phyloP scores from a whole-genome alignment of 2,797 vertebrate species.

The Acanthornis magna region DNA sequence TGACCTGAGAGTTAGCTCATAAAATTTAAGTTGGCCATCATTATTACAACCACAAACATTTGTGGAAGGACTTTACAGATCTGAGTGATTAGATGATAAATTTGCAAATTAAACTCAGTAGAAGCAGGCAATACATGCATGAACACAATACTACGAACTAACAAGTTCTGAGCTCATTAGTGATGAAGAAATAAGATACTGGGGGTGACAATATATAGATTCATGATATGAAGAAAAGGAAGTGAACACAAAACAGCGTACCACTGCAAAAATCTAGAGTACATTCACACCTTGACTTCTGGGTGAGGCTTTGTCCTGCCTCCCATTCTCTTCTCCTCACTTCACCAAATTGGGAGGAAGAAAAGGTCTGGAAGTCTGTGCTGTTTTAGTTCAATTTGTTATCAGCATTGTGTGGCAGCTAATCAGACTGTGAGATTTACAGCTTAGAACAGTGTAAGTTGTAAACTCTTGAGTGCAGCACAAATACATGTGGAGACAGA shows the following conservation, averaged over 20 bases:
- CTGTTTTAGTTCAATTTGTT: neutral
- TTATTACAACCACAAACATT: neutral
- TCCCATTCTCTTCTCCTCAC: neutral
- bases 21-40: neutral
- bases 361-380: neutral
- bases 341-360: neutral
- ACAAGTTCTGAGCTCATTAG: neutral
- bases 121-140: neutral
- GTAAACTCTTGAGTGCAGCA: neutral
- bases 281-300: neutral
- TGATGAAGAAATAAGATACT: neutral
- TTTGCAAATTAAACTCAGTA: neutral
- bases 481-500: neutral
- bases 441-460: neutral
- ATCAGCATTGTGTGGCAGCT: neutral
- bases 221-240: neutral
- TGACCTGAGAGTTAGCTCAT: neutral
- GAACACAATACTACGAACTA: neutral
- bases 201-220: neutral
- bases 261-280: neutral
- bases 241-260: neutral
- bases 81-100: neutral
- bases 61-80: neutral
- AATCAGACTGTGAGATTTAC: neutral
- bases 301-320: neutral